Conservation (phyloP, 2,888 invertebrate species). For the Nomada flava region DNA sequence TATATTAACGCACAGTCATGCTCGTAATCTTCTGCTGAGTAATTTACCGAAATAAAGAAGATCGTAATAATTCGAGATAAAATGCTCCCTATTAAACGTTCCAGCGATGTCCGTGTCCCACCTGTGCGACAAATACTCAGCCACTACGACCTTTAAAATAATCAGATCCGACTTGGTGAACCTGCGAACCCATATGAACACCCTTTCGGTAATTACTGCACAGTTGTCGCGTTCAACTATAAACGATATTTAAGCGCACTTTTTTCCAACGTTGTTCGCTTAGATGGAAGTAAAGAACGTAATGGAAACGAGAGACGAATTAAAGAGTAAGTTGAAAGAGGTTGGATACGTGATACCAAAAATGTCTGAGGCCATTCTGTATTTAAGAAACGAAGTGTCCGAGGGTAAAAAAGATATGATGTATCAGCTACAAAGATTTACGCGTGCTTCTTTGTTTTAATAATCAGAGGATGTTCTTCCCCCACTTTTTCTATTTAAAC, state of each 20-base stretch:
- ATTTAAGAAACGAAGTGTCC: constrained; percentile 77
- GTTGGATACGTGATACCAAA: constrained; percentile 77
- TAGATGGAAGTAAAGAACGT: constrained; percentile 78
- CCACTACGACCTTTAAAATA: constrained; percentile 73
- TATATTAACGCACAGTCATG: not conserved
- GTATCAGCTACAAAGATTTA: not conserved
- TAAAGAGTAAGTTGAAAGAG: constrained; percentile 76
- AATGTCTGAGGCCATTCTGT: constrained; percentile 78
- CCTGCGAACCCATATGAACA: constrained; percentile 74
- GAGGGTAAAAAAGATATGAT: constrained; percentile 73
- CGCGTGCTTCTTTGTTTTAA: not conserved
- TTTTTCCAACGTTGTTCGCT: not conserved
- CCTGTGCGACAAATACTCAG: constrained; percentile 79
- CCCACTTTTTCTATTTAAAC: not conserved
- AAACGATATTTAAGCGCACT: not conserved
- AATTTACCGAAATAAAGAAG: not conserved
- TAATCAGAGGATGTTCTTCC: not conserved
- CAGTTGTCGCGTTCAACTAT: too few species aligned
- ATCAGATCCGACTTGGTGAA: constrained; percentile 78
- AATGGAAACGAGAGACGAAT: constrained; percentile 76
- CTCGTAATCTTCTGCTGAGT: not conserved
- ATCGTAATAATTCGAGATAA: not conserved
- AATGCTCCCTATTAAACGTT: constrained; percentile 30
- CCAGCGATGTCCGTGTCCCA: constrained; percentile 80
- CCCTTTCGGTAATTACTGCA: constrained; percentile 76